These are phyloP conservation scores for Scolopax rusticola DNA, from an alignment of 2,797 vertebrate genomes.

Conservation along the genomic window DNA sequence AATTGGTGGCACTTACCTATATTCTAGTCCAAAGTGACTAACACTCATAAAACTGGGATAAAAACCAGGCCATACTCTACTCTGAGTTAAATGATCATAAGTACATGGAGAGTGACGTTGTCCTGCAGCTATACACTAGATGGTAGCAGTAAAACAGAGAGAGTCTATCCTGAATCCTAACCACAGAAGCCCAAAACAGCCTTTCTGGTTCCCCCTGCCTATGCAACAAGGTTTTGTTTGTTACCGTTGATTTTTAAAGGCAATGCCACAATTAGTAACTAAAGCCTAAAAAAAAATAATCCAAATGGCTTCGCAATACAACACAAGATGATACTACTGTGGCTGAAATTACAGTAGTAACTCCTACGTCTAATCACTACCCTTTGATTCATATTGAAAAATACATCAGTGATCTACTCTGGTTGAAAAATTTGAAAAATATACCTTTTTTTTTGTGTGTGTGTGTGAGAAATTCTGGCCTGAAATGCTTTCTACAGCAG, in stretches of 20 bases:
- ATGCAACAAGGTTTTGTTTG: neutral
- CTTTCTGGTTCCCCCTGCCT: neutral
- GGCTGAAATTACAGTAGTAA: neutral
- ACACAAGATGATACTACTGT: neutral
- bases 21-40: neutral
- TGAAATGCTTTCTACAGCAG: neutral
- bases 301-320: neutral
- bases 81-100: neutral
- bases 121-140: neutral
- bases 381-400: neutral
- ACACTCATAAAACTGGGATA: neutral
- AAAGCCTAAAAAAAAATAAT: neutral
- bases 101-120: neutral
- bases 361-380: neutral
- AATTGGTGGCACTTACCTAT: fast-evolving
- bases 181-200: neutral
- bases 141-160: neutral
- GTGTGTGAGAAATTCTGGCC: neutral
- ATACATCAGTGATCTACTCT: neutral
- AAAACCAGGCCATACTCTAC: neutral
- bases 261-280: neutral
- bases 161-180: neutral
- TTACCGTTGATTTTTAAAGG: neutral
- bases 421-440: neutral
- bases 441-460: neutral